phyloP scores from a whole-genome alignment of 2,113 vertebrate species.

The Axis porcinus region DNA sequence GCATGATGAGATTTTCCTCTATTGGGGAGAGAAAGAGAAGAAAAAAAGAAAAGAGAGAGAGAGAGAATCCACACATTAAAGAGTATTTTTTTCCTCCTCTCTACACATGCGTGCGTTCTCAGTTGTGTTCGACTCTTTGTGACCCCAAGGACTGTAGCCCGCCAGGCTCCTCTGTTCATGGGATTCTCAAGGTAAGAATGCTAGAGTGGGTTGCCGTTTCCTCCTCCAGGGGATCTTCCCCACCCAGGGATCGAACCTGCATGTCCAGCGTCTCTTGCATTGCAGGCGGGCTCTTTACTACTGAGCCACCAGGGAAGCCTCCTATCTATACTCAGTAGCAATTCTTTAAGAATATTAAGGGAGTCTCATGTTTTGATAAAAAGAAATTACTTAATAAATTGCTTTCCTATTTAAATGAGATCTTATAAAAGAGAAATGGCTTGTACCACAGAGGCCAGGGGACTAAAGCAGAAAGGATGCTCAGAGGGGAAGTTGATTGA shows the following conservation, averaged over 20 bases:
- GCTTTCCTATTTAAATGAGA: constrained; percentile 25
- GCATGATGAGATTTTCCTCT: not conserved
- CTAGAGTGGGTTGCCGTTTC: not conserved
- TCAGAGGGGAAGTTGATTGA: constrained; percentile 24
- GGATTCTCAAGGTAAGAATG: not conserved
- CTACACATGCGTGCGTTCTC: not conserved
- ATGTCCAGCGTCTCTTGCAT: not conserved
- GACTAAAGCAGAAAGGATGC: constrained; percentile 21
- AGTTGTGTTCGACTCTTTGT: not conserved
- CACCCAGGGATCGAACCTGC: not conserved
- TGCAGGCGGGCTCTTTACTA: not conserved
- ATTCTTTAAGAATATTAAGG: not conserved
- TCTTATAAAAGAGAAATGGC: constrained; percentile 18
- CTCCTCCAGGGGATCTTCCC: not conserved
- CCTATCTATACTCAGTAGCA: not conserved
- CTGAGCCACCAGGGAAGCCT: not conserved
- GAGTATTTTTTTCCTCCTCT: not conserved
- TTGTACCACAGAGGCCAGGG: constrained; percentile 36
- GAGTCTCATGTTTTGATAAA: not conserved
- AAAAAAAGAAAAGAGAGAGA: not conserved
- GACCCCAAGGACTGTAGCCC: not conserved
- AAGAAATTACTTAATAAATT: not conserved
- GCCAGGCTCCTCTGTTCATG: not conserved
- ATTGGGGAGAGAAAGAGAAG: not conserved
- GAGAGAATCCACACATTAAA: not conserved